Conservation (phyloP, 2,797 vertebrate species). For the Orientallactaga sibirica region DNA sequence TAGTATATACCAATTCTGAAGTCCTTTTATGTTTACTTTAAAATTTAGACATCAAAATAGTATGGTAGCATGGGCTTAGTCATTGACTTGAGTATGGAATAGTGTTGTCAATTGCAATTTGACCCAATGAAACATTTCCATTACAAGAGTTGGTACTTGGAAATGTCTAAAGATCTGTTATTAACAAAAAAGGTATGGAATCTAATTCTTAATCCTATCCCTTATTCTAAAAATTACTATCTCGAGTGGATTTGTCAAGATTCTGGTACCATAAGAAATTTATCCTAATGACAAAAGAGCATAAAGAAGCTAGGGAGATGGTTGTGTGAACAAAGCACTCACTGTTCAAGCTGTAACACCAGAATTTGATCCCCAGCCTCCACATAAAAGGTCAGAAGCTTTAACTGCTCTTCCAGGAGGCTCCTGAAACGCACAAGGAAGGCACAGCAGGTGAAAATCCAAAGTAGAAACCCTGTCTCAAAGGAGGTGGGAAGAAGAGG, state of each 20-base stretch:
- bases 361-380: too few species aligned
- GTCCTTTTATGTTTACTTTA: neutral
- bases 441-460: too few species aligned
- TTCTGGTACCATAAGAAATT: neutral
- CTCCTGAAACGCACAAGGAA: too few species aligned
- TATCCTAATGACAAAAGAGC: neutral
- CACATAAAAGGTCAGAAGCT: too few species aligned
- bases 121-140: conserved; percentile 41
- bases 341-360: too few species aligned
- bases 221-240: neutral
- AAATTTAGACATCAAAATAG: conserved; percentile 27
- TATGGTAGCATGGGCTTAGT: neutral
- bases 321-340: too few species aligned
- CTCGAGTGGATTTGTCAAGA: neutral
- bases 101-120: neutral
- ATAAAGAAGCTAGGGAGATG: neutral
- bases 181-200: neutral
- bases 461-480: too few species aligned
- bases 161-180: neutral
- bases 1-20: neutral
- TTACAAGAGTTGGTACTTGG: neutral
- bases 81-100: neutral
- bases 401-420: too few species aligned
- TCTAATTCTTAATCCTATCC: neutral
- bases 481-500: too few species aligned